Evolutionary conservation across 2,113 vertebrate genomes (phyloP).

Genomic region (Callipepla californica): DNA sequence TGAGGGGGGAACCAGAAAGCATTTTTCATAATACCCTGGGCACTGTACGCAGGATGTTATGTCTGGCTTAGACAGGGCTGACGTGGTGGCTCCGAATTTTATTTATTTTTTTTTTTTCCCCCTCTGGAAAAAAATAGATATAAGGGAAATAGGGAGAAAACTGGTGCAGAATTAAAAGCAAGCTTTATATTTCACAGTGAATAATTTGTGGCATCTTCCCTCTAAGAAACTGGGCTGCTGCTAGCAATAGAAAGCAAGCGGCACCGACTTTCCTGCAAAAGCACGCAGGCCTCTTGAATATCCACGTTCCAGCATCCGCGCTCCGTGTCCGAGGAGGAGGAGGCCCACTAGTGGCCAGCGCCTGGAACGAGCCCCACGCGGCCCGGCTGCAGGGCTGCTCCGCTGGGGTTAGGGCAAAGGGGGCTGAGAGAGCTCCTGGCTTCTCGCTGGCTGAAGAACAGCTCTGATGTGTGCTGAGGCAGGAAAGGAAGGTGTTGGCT

Average conservation of each 20-base stretch:
- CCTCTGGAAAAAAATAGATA: conserved; percentile 53
- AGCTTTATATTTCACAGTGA: conserved; percentile 35
- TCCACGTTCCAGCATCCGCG: neutral
- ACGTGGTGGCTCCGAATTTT: conserved; percentile 52
- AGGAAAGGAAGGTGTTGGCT: neutral
- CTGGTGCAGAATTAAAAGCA: conserved; percentile 43
- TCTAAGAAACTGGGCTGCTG: neutral
- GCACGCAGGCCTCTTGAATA: neutral
- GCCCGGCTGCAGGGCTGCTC: neutral
- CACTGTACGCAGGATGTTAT: conserved; percentile 58
- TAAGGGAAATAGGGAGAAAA: conserved; percentile 46
- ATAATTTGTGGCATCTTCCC: conserved; percentile 37
- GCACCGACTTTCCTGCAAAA: neutral
- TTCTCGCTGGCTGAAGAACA: neutral
- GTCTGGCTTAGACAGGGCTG: conserved; percentile 64
- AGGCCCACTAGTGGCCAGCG: neutral
- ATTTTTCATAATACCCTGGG: conserved; percentile 63
- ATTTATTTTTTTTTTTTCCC: neutral
- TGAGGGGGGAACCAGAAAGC: conserved; percentile 43
- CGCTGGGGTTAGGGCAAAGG: neutral
- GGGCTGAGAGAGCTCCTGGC: neutral
- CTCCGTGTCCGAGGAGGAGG: neutral
- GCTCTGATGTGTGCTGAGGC: neutral
- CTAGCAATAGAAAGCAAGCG: neutral
- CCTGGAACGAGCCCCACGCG: neutral